Evolutionary conservation across 2,113 vertebrate genomes (phyloP).

Genomic region (Platysteira castanea): DNA sequence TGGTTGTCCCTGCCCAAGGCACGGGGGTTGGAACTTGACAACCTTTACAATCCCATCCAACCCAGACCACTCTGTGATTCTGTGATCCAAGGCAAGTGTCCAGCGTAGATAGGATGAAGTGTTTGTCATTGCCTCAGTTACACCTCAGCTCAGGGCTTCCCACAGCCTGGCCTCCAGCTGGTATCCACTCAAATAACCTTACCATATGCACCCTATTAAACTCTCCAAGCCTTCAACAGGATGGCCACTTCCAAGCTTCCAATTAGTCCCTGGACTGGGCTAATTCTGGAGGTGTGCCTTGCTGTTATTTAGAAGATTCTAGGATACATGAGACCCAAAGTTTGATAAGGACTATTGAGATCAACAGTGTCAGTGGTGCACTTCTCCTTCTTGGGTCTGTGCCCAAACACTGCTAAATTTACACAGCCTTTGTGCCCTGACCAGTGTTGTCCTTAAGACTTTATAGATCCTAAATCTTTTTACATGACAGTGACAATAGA

Average conservation of each 20-base stretch:
- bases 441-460: not conserved
- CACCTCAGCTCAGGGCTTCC: not conserved
- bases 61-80: not conserved
- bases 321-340: not conserved
- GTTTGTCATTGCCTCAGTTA: not conserved
- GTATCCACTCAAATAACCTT: not conserved
- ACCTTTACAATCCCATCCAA: not conserved
- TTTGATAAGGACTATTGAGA: not conserved
- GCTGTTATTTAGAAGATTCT: not conserved
- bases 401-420: not conserved
- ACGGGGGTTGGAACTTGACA: not conserved
- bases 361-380: not conserved
- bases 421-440: not conserved
- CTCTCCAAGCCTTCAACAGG: not conserved
- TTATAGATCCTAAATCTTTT: not conserved
- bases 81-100: not conserved
- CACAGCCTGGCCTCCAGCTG: not conserved
- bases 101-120: rapidly evolving
- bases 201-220: not conserved
- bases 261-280: not conserved
- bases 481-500: not conserved
- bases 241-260: not conserved
- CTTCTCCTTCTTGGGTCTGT: not conserved
- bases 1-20: not conserved
- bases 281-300: not conserved